Evolutionary conservation across 2,888 invertebrate species (phyloP), one percentile per base, ranked within the genome.

Genomic region (Copidosoma aretas): DNA sequence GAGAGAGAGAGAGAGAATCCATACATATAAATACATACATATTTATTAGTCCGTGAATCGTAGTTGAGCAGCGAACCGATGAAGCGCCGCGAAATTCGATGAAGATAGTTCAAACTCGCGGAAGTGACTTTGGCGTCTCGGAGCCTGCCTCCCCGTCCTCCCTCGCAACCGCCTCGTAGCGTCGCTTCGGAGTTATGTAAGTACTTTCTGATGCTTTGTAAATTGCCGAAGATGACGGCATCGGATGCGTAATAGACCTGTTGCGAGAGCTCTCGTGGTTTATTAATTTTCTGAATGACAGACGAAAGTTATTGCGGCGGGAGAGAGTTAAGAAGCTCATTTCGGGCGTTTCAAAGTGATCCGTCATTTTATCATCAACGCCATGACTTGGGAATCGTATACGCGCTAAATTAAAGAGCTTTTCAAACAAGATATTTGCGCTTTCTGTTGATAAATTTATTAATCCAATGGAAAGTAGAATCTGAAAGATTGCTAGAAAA

Each of bases 71-170:
- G 32, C 12, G 60, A 70, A 63, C 54, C 66, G 63, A 63, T 70
- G 70, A 63, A 60, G 63, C 66, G 52, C 43, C 66, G 46, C 60
- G 61, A 62, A 63, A 70, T 70, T 63, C n/a, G 25, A 49, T 65
- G 69, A 63, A 70, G 63, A 70, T 63, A 66, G 66, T 66, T 66
- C 43, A 63, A 66, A 66, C 66, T 70, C 63, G 32, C 32, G 63
- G 66, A 66, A 66, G 70, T 66, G 70, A 70, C 63, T 70, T 70
- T 14, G 51, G 51, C 43, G 43, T 17, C 43, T 46, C n/a, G n/a
- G n/a, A n/a, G n/a, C n/a, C n/a, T n/a, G n/a, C n/a, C n/a, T n/a
- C n/a, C n/a, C n/a, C n/a, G n/a, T n/a, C n/a, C 14, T 46, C 14
- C 8, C 15, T 46, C 12, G 8, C 32, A 3, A 5, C 32, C 32